Evolutionary conservation across 1,140 invertebrate genomes (phyloP).

Genomic region (Diachasmimorpha longicaudata): DNA sequence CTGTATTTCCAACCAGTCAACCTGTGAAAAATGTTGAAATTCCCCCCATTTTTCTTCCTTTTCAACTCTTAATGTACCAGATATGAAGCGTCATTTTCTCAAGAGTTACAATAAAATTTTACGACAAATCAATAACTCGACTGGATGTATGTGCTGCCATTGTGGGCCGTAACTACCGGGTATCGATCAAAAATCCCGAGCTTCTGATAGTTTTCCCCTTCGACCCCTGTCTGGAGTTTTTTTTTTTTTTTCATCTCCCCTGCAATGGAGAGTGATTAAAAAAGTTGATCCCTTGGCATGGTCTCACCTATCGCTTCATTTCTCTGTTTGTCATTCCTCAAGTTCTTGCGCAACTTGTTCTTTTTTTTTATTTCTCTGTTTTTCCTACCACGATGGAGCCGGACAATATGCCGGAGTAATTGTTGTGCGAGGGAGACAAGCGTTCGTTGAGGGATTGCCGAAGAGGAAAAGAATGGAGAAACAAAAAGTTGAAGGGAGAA

Average conservation of each 20-base stretch:
- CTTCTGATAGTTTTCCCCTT: not conserved
- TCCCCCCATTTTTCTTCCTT: not conserved
- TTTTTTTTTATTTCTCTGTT: constrained; percentile 2
- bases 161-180: not conserved
- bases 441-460: not conserved
- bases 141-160: not conserved
- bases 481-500: not conserved
- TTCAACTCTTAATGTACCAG: not conserved
- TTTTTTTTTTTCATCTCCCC: constrained; percentile 33
- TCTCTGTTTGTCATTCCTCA: constrained; percentile 27
- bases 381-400: constrained; percentile 43
- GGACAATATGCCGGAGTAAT: constrained; percentile 37
- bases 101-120: not conserved
- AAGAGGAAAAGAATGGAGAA: not conserved
- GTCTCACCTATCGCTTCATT: constrained; percentile 35
- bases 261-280: constrained; percentile 52
- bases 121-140: not conserved
- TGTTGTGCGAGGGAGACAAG: constrained; percentile 16
- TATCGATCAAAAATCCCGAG: not conserved
- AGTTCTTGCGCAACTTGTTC: constrained; percentile 18
- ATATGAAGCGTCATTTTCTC: not conserved
- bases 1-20: not conserved
- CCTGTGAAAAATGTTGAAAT: not conserved
- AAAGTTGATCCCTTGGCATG: constrained; percentile 42
- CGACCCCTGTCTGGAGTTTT: not conserved